Evolutionary conservation across 2,888 invertebrate species (phyloP), one percentile per base, ranked within the genome.

Genomic region (Leptinotarsa juncta): DNA sequence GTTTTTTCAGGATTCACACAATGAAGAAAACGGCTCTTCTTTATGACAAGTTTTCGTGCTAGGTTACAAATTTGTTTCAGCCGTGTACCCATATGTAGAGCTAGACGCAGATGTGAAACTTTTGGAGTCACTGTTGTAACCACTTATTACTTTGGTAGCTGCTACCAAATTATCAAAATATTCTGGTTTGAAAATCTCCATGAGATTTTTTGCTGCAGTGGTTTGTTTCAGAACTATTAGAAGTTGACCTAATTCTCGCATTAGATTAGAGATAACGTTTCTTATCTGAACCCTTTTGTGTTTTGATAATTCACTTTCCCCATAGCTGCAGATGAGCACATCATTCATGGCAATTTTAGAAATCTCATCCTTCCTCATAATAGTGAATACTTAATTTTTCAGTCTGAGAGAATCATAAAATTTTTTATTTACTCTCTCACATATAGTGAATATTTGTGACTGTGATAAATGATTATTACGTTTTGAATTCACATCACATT

Each of bases 181-280:
- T 72, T 72, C 62, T 26, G 72, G 68, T 68, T 72, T 72, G n/a
- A 72, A 18, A n/a, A 55, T 32, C 5, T 65, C 65, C 23, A 72
- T 62, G 12, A 72, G 32, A 26, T 53, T 32, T 15, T 49, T 15
- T 23, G 67, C 15, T 7, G 57, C n/a, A 3, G 51, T 48, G 2
- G 55, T n/a, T 23, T 72, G 57, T 67, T 67, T 16, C 18, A 66
- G 15, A 15, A 55, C 66, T 20, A 71, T 23, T 42, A 50, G 49
- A 16, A 72, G 51, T 23, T 67, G 60, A 5, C 50, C 55, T 42
- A 72, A n/a, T 67, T 72, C 67, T 42, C 71, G 67, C 57, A 72
- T 55, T 55, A 67, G 60, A 60, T 72, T 72, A 7, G 67, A 72
- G 3, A 65, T 53, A 12, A 67, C 67, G n/a, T 42, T 50, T 23